phyloP scores from a whole-genome alignment of 2,113 vertebrate genomes.

The Pipra filicauda region DNA sequence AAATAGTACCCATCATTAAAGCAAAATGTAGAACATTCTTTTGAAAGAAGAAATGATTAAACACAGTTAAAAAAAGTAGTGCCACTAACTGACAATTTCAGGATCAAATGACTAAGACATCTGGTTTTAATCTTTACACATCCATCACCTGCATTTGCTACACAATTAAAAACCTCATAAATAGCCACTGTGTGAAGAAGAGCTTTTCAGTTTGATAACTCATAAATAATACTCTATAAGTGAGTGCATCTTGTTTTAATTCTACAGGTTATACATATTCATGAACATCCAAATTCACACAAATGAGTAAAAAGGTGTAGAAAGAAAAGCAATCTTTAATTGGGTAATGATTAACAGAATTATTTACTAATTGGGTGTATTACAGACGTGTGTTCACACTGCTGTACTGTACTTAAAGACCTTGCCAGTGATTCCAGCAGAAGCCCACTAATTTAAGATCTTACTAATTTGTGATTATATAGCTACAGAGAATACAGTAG shows the following conservation, averaged over 20 bases:
- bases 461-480: conserved; percentile 25
- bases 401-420: not conserved
- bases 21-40: not conserved
- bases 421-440: not conserved
- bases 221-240: conserved; percentile 33
- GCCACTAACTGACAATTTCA: conserved; percentile 44
- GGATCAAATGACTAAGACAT: conserved; percentile 50
- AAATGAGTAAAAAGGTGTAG: not conserved
- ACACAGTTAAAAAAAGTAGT: not conserved
- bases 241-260: conserved; percentile 15
- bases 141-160: conserved; percentile 54
- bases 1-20: conserved; percentile 13
- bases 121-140: conserved; percentile 67
- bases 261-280: not conserved
- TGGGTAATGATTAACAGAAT: not conserved
- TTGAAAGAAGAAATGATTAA: conserved; percentile 46
- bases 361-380: not conserved
- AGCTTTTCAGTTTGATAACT: conserved; percentile 56
- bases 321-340: not conserved
- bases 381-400: not conserved
- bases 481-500: conserved; percentile 24
- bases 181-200: conserved; percentile 38
- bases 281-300: not conserved
- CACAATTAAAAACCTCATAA: conserved; percentile 65
- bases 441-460: not conserved